These are phyloP conservation scores for Epinephelus lanceolatus DNA, from an alignment of 2,113 vertebrate genomes.

Conservation along the genomic window DNA sequence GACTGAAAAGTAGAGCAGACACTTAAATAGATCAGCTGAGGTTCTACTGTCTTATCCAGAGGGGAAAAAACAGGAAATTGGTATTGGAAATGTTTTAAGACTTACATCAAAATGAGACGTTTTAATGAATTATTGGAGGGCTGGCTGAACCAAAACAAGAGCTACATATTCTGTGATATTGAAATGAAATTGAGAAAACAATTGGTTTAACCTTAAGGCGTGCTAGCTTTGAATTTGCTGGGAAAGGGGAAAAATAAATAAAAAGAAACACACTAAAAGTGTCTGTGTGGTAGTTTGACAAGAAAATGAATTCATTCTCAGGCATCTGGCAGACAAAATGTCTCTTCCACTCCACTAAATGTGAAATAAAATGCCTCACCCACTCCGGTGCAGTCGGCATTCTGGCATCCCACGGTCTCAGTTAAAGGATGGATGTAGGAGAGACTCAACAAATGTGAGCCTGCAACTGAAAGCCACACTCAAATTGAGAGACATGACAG, in stretches of 20 bases:
- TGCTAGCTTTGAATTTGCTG: conserved; percentile 16
- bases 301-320: conserved; percentile 55
- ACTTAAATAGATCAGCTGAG: not conserved
- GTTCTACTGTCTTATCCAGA: conserved; percentile 8
- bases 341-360: conserved; percentile 36
- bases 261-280: conserved; percentile 8
- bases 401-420: conserved; percentile 18
- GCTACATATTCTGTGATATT: conserved; percentile 7
- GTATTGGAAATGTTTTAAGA: not conserved
- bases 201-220: conserved; percentile 33
- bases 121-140: conserved; percentile 29
- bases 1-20: conserved; percentile 10
- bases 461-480: conserved; percentile 14
- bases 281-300: conserved; percentile 46
- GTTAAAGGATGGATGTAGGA: conserved; percentile 17
- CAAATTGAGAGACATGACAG: conserved; percentile 1
- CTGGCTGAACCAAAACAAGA: conserved; percentile 13
- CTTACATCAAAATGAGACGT: not conserved
- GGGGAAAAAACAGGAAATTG: not conserved
- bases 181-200: conserved; percentile 41
- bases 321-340: conserved; percentile 46
- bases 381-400: conserved; percentile 15
- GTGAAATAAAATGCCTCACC: conserved; percentile 54
- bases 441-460: conserved; percentile 26
- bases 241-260: conserved; percentile 11